These are phyloP conservation scores for Epinephelus coioides DNA, from an alignment of 2,797 vertebrate genomes.

Conservation along the genomic window DNA sequence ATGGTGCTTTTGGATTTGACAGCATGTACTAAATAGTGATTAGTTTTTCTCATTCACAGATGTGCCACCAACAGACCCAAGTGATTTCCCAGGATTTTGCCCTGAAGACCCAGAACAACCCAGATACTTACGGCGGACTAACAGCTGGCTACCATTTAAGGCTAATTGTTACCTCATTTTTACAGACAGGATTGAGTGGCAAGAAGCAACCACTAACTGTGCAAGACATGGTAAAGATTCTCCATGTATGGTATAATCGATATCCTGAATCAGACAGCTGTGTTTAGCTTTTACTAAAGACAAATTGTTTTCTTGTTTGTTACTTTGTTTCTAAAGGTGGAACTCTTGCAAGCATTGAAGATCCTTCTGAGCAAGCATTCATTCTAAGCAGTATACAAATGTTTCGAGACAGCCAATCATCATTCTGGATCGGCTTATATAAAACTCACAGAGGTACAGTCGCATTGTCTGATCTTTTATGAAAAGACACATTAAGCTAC, in stretches of 20 bases:
- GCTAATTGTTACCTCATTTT: conserved; percentile 89
- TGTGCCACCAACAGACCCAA: conserved; percentile 82
- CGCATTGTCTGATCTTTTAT: neutral
- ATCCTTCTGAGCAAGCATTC: conserved; percentile 85
- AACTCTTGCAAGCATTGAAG: conserved; percentile 86
- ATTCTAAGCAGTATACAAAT: conserved; percentile 70
- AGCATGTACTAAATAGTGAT: too few relatives aligned
- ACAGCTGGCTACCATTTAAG: conserved; percentile 87
- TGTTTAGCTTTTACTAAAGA: neutral
- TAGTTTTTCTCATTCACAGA: conserved; percentile 62
- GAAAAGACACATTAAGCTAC: neutral
- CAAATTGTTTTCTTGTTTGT: neutral
- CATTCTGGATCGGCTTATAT: conserved; percentile 57
- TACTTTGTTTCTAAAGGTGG: conserved; percentile 75
- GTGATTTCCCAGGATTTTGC: conserved; percentile 87
- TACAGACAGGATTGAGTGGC: conserved; percentile 79
- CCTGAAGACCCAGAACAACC: conserved; percentile 62
- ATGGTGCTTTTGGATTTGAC: too few relatives aligned
- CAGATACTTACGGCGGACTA: too few relatives aligned
- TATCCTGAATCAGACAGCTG: neutral
- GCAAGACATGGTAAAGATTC: conserved; percentile 78
- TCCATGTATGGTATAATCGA: neutral
- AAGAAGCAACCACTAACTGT: conserved; percentile 84
- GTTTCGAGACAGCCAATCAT: conserved; percentile 62
- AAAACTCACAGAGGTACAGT: conserved; percentile 43